These are phyloP conservation scores for Netelia fuscicornis DNA, from an alignment of 2,888 invertebrate genomes.

Conservation along the genomic window DNA sequence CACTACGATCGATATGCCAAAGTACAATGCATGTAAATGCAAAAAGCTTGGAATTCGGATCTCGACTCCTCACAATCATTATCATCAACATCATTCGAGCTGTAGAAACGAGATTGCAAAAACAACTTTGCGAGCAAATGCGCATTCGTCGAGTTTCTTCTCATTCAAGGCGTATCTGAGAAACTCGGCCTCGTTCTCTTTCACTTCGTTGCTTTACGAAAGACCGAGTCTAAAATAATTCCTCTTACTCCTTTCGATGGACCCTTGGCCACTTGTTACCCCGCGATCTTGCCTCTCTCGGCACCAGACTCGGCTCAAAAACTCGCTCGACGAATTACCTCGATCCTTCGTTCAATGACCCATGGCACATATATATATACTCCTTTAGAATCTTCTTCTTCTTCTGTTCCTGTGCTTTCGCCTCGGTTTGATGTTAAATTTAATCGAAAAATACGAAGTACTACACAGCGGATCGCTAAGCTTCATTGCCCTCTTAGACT, in stretches of 20 bases:
- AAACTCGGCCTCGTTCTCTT: slow-evolving; percentile 28
- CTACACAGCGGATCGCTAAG: slow-evolving; percentile 59
- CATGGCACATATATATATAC: slow-evolving; percentile 26
- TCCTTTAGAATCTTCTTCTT: slow-evolving; percentile 43
- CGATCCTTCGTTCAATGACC: slow-evolving; percentile 66
- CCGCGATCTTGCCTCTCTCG: slow-evolving; percentile 49
- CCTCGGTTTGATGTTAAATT: slow-evolving; percentile 67
- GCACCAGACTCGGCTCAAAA: slow-evolving; percentile 66
- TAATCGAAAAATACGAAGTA: slow-evolving; percentile 67
- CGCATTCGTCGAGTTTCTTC: slow-evolving; percentile 37
- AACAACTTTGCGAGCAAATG: slow-evolving; percentile 14
- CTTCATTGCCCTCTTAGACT: slow-evolving; percentile 54
- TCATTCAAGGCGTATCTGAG: slow-evolving; percentile 30
- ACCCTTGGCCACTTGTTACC: slow-evolving; percentile 54
- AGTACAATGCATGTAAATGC: too few species aligned
- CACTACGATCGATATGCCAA: too few species aligned
- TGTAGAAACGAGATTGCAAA: not conserved
- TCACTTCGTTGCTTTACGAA: slow-evolving; percentile 36
- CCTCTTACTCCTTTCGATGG: slow-evolving; percentile 32
- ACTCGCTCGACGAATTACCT: slow-evolving; percentile 70
- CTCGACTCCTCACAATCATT: too few species aligned
- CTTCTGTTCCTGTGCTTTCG: slow-evolving; percentile 56
- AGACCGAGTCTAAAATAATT: slow-evolving; percentile 66
- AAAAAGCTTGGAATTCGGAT: too few species aligned
- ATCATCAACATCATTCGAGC: not conserved